Evolutionary conservation across 2,888 invertebrate genomes (phyloP), one percentile per base, ranked within the genome.

Genomic region (Heliconius cydno): DNA sequence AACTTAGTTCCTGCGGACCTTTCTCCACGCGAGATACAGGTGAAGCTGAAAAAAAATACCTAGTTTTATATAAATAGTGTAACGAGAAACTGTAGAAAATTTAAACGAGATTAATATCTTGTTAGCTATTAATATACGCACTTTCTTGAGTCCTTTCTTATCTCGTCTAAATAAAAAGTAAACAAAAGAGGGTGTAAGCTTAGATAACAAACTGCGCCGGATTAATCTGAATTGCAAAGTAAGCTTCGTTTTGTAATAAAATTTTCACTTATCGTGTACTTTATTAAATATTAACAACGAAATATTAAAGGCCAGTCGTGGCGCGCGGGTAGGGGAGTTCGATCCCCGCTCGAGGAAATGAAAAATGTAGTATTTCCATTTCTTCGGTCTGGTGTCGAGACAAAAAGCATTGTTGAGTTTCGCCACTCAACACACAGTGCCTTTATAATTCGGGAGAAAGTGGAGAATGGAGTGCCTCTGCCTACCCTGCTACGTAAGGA

Each of bases 181-280:
- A 76, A 79, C 76, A 76, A 79, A 67, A 77, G 68, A 57, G 65
- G 34, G 52, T 66, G 41, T 73, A 66, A 66, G 71, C 66, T 79
- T 79, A 79, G 79, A 76, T 76, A 79, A 79, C 76, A 79, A 79
- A 76, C 79, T 76, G 72, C 73, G 65, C 60, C n/a, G 73, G 72
- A 68, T 80, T 80, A 77, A 79, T 77, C 73, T 77, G 79, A 77
- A 74, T 72, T 67, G 79, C 79, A 74, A 77, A 80, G 38, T 72
- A 73, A 68, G 72, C 72, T 76, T 67, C 28, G 34, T 60, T 77
- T 74, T 68, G 76, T 66, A 80, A 77, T 77, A 80, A 80, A 77
- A 77, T 41, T 38, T 67, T 73, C 76, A 66, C 72, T 73, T 79
- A 77, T 77, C 68, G 60, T 70, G 68, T 63, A 76, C 30, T 76